Evolutionary conservation across 2,888 invertebrate species (phyloP).

Genomic region (Parascotia fuliginaria): DNA sequence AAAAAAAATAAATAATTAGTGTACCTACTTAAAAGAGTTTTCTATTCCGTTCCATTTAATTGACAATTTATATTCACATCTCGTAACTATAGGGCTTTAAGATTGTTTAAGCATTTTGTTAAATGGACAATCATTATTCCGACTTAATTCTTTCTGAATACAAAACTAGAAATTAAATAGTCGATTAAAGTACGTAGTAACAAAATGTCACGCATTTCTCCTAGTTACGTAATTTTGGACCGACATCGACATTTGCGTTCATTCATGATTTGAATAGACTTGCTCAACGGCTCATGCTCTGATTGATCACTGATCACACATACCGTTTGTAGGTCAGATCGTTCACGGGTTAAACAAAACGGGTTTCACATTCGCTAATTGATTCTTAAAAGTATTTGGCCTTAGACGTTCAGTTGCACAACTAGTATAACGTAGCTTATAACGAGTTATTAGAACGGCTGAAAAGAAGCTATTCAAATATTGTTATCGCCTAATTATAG

Average conservation of each 20-base stretch:
- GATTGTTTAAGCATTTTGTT: not conserved
- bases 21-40: no score
- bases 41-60: no score
- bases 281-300: slow-evolving; percentile 63
- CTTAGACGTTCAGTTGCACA: slow-evolving; percentile 5
- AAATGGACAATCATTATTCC: not conserved
- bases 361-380: slow-evolving; percentile 38
- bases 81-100: not conserved
- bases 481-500: no score
- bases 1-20: no score
- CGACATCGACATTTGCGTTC: slow-evolving; percentile 64
- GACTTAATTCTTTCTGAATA: not conserved
- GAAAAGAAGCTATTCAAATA: no score
- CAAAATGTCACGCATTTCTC: slow-evolving; percentile 22
- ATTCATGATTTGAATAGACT: slow-evolving; percentile 64
- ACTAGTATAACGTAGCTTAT: not conserved
- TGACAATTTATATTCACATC: not conserved
- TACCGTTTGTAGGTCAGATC: slow-evolving; percentile 46
- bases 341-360: slow-evolving; percentile 38
- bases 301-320: slow-evolving; percentile 53
- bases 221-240: slow-evolving; percentile 49
- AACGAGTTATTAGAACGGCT: not conserved
- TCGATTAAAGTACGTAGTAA: no score
- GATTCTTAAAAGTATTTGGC: slow-evolving; percentile 25
- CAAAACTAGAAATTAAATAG: not conserved